Conservation (phyloP, 2,797 vertebrate species). For the Cetoscarus ocellatus region DNA sequence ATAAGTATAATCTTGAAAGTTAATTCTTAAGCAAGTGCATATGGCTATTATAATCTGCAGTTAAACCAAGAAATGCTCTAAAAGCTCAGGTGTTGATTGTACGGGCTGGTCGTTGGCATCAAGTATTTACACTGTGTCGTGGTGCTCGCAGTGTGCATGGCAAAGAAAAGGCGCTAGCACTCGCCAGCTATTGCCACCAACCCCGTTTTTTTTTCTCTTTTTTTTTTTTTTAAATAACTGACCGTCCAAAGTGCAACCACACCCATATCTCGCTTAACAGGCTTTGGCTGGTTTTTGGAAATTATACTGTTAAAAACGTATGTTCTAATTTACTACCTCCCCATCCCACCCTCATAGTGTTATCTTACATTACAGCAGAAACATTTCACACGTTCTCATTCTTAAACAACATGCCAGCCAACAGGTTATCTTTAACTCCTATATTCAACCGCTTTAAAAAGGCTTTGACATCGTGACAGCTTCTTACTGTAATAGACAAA, state of each 20-base stretch:
- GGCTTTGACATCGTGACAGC: constrained; percentile 68
- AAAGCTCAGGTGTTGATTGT: constrained; percentile 83
- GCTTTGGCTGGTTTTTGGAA: constrained; percentile 79
- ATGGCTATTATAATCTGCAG: constrained; percentile 84
- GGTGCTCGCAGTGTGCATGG: constrained; percentile 74
- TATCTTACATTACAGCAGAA: constrained; percentile 62
- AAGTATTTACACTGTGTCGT: constrained; percentile 73
- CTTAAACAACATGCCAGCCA: constrained; percentile 61
- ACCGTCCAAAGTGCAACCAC: constrained; percentile 72
- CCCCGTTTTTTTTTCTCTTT: constrained; percentile 36
- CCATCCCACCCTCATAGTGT: constrained; percentile 63
- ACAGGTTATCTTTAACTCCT: constrained; percentile 33
- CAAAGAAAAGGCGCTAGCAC: constrained; percentile 65
- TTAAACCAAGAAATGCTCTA: constrained; percentile 78
- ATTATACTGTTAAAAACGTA: constrained; percentile 71
- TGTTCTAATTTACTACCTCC: constrained; percentile 73
- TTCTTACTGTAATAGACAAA: constrained; percentile 74
- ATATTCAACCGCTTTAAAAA: constrained; percentile 53
- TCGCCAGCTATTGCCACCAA: constrained; percentile 77
- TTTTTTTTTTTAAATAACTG: constrained; percentile 47
- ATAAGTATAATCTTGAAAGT: constrained; percentile 80
- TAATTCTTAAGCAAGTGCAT: constrained; percentile 83
- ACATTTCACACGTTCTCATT: constrained; percentile 61
- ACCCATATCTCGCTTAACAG: constrained; percentile 71
- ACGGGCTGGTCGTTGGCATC: constrained; percentile 76